Evolutionary conservation across 2,797 vertebrate genomes (phyloP).

Genomic region (Ambastaia sidthimunki): DNA sequence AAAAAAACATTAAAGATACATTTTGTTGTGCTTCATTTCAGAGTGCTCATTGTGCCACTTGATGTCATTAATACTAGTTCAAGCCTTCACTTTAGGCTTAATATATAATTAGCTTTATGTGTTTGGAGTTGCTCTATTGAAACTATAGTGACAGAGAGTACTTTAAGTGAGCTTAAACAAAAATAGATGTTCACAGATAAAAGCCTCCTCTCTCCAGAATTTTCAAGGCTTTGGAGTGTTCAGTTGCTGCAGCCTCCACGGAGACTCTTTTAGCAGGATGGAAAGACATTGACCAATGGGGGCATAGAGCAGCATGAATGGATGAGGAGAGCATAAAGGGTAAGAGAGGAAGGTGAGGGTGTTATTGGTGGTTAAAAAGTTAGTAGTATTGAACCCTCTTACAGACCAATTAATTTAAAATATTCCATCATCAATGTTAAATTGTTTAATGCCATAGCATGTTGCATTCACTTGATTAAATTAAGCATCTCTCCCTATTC

Average conservation of each 20-base stretch:
- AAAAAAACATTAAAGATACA: too few relatives aligned
- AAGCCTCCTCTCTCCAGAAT: slow-evolving; percentile 71
- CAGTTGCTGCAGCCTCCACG: slow-evolving; percentile 79
- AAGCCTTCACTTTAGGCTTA: neutral
- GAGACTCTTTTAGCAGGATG: slow-evolving; percentile 78
- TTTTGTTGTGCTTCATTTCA: neutral
- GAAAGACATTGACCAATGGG: slow-evolving; percentile 79
- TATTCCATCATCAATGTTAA: too few relatives aligned
- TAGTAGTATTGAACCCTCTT: too few relatives aligned
- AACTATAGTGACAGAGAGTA: slow-evolving; percentile 1
- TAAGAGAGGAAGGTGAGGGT: slow-evolving; percentile 52
- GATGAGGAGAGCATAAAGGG: slow-evolving; percentile 41
- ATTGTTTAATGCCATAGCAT: neutral
- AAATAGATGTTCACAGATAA: slow-evolving; percentile 74
- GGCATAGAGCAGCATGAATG: slow-evolving; percentile 62
- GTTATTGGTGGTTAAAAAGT: slow-evolving; percentile 58
- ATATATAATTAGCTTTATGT: neutral
- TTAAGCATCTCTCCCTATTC: neutral
- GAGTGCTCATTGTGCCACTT: neutral
- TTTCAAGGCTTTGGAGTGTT: slow-evolving; percentile 78
- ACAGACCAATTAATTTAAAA: too few relatives aligned
- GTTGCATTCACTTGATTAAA: neutral
- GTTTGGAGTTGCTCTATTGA: neutral
- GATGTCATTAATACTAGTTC: neutral
- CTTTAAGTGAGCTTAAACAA: slow-evolving; percentile 66